Evolutionary conservation across 1,140 invertebrate genomes (phyloP), one percentile per base, ranked within the genome.

Genomic region (Platorchestia sp.): DNA sequence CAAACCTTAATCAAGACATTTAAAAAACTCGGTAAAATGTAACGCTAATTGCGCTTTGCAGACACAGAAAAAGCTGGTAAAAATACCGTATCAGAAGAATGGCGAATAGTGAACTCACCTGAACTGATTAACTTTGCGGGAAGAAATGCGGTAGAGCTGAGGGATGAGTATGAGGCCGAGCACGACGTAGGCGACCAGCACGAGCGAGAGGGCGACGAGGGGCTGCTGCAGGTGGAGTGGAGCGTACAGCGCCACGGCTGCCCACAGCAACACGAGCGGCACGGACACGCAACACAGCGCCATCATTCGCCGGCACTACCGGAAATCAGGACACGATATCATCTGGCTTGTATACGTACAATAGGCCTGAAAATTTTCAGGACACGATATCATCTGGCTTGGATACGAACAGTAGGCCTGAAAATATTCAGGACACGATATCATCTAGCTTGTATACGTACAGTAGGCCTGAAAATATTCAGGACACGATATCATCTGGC

Each of bases 151-250:
- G 45, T 44, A 44, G 10, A 93, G 45, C 45, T 47, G 43, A 40
- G 91, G 91, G 45, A 93, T 44, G 45, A 93, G 41, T 44, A 45
- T 45, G 91, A 93, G 91, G 43, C 41, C 45, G 22, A 93, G 91
- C 43, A 93, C 91, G n/a, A 44, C 91, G 91, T 93, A 93, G 91
- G 91, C 91, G 5, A 93, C 44, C 41, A 93, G 91, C 91, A 93
- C 3, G 91, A 93, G 91, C 6, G 91, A 44, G 91, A 93, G 44
- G 43, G 91, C 91, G 36, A 5, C 19, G 44, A 93, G 91, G 14
- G 6, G 43, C 45, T 44, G 91, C 91, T 93, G 91, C 91, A 93
- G 43, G 91, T 44, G 91, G 0, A 93, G 91, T 6, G 91, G 91
- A 10, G 91, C 43, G 10, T n/a, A 93, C 43, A 93, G 10, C 3